Evolutionary conservation across 2,888 invertebrate genomes (phyloP).

Genomic region (Sesia apiformis): DNA sequence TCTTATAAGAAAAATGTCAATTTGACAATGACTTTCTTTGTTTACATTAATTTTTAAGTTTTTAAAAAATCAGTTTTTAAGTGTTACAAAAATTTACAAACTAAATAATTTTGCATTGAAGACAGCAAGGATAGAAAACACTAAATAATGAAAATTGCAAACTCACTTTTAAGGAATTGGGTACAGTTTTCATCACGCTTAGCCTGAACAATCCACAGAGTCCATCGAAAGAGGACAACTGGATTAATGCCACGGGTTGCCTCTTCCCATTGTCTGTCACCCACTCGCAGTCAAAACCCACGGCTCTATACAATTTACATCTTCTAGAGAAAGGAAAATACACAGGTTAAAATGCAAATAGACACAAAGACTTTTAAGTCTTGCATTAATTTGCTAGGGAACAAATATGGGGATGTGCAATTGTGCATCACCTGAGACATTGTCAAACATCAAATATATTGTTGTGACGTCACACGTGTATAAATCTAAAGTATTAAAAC

Average conservation of each 20-base stretch:
- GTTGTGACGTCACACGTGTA: too few species aligned
- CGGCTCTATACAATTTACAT: conserved; percentile 52
- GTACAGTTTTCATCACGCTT: conserved; percentile 73
- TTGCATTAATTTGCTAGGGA: too few species aligned
- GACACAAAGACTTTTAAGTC: neutral
- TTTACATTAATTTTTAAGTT: too few species aligned
- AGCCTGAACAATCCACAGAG: conserved; percentile 81
- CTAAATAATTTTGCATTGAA: neutral
- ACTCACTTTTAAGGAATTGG: conserved; percentile 75
- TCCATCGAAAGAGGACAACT: conserved; percentile 81
- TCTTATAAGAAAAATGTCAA: too few species aligned
- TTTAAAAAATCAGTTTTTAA: too few species aligned
- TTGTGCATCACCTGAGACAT: too few species aligned
- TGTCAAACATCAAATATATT: too few species aligned
- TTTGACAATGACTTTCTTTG: too few species aligned
- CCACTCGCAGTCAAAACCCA: conserved; percentile 91
- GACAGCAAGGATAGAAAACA: neutral
- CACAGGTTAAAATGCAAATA: neutral
- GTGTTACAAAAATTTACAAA: neutral
- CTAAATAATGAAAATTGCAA: neutral
- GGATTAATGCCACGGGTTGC: conserved; percentile 80
- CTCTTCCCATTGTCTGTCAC: conserved; percentile 75
- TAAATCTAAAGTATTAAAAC: too few species aligned
- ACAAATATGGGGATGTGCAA: too few species aligned
- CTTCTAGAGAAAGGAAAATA: conserved; percentile 24